phyloP scores from a whole-genome alignment of 2,113 vertebrate genomes.

The Pterocles orientalis region DNA sequence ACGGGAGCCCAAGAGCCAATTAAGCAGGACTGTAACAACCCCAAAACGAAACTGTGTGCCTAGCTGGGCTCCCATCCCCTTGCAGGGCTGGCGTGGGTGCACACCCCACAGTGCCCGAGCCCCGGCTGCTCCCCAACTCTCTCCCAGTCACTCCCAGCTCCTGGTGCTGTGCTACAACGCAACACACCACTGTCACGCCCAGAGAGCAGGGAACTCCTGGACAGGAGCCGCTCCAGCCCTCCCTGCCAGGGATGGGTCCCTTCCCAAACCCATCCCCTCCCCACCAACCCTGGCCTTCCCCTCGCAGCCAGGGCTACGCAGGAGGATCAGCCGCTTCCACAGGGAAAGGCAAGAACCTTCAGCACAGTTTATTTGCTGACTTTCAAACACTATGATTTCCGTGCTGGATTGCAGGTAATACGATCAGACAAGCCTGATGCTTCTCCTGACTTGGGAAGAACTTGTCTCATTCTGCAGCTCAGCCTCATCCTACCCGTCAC shows the following conservation, averaged over 20 bases:
- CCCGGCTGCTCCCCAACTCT: background rate
- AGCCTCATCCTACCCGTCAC: background rate
- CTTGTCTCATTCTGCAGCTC: background rate
- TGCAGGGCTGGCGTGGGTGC: background rate
- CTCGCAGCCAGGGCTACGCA: background rate
- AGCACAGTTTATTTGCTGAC: background rate
- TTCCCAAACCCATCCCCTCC: background rate
- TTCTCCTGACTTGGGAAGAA: background rate
- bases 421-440: background rate
- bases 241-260: background rate
- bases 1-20: conserved; percentile 49
- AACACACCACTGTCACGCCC: rapidly evolving
- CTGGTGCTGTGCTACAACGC: rapidly evolving
- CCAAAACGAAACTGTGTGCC: background rate
- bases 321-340: background rate
- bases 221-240: rapidly evolving
- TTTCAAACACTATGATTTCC: background rate
- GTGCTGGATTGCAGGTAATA: background rate
- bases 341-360: background rate
- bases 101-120: rapidly evolving
- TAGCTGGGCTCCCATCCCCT: rapidly evolving
- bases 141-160: background rate
- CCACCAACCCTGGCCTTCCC: background rate
- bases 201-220: rapidly evolving
- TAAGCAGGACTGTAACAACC: conserved; percentile 26